Evolutionary conservation across 2,113 vertebrate genomes (phyloP).

Genomic region (Lagenorhynchus albirostris): DNA sequence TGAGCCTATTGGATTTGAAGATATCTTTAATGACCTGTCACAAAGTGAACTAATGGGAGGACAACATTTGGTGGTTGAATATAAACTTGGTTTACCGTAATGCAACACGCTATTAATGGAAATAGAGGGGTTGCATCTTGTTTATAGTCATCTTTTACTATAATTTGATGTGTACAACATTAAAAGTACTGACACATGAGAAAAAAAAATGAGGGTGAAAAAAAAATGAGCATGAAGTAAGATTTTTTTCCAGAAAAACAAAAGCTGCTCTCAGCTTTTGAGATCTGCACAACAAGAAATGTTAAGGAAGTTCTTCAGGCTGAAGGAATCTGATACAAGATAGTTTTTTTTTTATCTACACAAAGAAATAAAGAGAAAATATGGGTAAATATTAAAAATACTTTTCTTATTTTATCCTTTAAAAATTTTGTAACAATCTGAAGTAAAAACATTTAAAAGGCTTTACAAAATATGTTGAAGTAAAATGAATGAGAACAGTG

Average conservation of each 20-base stretch:
- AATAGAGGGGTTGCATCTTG: too few relatives aligned
- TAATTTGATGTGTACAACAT: too few relatives aligned
- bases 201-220: background rate
- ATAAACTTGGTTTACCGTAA: too few relatives aligned
- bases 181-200: too few relatives aligned
- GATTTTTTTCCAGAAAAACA: background rate
- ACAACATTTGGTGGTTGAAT: too few relatives aligned
- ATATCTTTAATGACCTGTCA: slow-evolving; percentile 87
- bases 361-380: background rate
- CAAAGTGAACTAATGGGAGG: too few relatives aligned
- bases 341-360: background rate
- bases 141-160: too few relatives aligned
- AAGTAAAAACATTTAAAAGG: background rate
- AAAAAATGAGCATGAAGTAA: background rate
- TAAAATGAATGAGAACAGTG: background rate
- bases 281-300: background rate
- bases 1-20: slow-evolving; percentile 93
- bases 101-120: too few relatives aligned
- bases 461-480: background rate
- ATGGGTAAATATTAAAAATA: background rate
- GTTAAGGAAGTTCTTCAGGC: background rate
- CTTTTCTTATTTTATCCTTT: background rate
- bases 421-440: background rate
- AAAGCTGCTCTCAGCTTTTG: background rate
- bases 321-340: background rate